phyloP scores from a whole-genome alignment of 2,888 invertebrate species.

The Drosophila trichaetosa region DNA sequence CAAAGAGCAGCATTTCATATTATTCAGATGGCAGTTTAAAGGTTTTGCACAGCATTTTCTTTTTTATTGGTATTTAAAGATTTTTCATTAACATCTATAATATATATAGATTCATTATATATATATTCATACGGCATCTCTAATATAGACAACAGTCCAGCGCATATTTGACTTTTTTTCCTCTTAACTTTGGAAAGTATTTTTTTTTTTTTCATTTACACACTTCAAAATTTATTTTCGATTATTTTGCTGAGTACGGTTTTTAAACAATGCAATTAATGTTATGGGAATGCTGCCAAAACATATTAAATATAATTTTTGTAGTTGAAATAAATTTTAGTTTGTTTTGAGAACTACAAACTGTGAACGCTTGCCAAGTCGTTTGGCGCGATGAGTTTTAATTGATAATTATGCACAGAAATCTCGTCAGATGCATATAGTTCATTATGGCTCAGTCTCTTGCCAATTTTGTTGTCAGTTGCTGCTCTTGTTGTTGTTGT shows the following conservation, averaged over 20 bases:
- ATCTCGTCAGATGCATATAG: slow-evolving; percentile 1
- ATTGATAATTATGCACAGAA: background rate
- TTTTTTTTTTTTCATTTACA: too few species aligned
- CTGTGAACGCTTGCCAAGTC: slow-evolving; percentile 9
- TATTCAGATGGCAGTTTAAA: too few species aligned
- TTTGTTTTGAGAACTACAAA: slow-evolving; percentile 10
- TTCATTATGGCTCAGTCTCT: slow-evolving; percentile 11
- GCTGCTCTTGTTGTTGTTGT: background rate
- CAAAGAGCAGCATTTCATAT: background rate
- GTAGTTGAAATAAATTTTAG: background rate
- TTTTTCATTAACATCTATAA: background rate
- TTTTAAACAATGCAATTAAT: background rate
- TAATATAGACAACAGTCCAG: background rate
- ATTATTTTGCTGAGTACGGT: background rate
- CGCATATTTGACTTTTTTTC: background rate
- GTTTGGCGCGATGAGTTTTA: background rate
- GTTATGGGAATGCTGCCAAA: background rate
- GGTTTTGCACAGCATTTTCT: too few species aligned
- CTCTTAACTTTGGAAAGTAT: too few species aligned
- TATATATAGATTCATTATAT: too few species aligned
- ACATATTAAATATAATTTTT: background rate
- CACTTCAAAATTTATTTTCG: too few species aligned
- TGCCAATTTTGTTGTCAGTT: background rate
- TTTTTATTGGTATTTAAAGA: background rate
- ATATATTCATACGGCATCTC: too few species aligned